These are phyloP conservation scores for Microchrysa polita DNA, from an alignment of 2,888 invertebrate species.

Conservation along the genomic window DNA sequence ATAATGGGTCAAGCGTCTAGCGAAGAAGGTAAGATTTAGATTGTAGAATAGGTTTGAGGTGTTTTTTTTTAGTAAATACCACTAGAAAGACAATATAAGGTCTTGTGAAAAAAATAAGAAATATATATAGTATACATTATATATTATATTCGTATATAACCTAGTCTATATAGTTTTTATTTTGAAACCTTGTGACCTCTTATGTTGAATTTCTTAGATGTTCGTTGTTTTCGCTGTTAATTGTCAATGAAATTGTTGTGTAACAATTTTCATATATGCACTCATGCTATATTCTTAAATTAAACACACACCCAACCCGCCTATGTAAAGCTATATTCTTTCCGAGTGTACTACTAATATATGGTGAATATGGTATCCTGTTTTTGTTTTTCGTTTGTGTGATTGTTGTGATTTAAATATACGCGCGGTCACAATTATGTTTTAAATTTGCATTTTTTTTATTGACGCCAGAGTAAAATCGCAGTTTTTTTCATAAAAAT, in stretches of 20 bases:
- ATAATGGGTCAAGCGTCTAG: conserved; percentile 63
- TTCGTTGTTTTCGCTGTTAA: conserved; percentile 40
- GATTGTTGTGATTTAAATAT: too few relatives aligned
- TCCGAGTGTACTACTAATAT: too few relatives aligned
- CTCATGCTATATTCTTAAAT: neutral
- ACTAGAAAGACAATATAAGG: neutral
- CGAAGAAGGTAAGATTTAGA: conserved; percentile 63
- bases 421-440: too few relatives aligned
- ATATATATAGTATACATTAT: conserved; percentile 12
- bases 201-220: conserved; percentile 30
- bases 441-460: too few relatives aligned
- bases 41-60: neutral
- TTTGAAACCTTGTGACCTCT: conserved; percentile 8
- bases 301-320: neutral
- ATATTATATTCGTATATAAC: conserved; percentile 1
- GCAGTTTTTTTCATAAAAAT: too few relatives aligned
- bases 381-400: too few relatives aligned
- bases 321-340: too few relatives aligned
- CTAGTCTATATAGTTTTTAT: conserved; percentile 3
- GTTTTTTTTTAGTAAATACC: neutral
- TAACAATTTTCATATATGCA: conserved; percentile 36
- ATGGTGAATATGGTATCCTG: too few relatives aligned
- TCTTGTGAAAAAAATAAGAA: conserved; percentile 1
- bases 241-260: conserved; percentile 22
- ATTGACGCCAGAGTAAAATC: too few relatives aligned